These are phyloP conservation scores for Perccottus glenii DNA, from an alignment of 2,113 vertebrate genomes.

Conservation along the genomic window DNA sequence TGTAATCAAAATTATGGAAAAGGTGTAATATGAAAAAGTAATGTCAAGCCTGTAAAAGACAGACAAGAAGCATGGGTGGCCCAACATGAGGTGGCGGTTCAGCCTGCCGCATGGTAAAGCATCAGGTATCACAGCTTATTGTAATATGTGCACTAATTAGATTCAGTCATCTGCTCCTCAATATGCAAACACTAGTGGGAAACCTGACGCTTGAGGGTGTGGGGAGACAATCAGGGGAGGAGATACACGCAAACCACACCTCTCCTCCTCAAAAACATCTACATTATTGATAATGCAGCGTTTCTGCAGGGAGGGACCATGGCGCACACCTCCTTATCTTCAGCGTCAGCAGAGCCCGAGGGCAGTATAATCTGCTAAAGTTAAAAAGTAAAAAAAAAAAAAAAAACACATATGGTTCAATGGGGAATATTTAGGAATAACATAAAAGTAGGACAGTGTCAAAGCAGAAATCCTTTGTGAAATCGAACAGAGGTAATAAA, in stretches of 20 bases:
- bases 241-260: slow-evolving; percentile 48
- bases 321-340: slow-evolving; percentile 27
- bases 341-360: slow-evolving; percentile 24
- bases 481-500: slow-evolving; percentile 21
- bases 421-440: neutral
- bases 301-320: slow-evolving; percentile 54
- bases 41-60: slow-evolving; percentile 33
- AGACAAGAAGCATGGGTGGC: slow-evolving; percentile 59
- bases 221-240: slow-evolving; percentile 47
- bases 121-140: slow-evolving; percentile 77
- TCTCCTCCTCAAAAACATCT: slow-evolving; percentile 75
- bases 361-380: neutral
- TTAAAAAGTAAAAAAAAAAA: neutral
- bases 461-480: neutral
- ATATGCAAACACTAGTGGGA: slow-evolving; percentile 63
- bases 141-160: slow-evolving; percentile 78
- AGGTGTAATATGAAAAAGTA: neutral
- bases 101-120: slow-evolving; percentile 67
- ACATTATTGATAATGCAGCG: slow-evolving; percentile 77
- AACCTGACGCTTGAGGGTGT: slow-evolving; percentile 72
- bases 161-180: slow-evolving; percentile 75
- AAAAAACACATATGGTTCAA: neutral
- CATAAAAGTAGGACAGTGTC: neutral
- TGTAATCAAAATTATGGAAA: no score
- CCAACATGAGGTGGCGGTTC: slow-evolving; percentile 51